Evolutionary conservation across 2,113 vertebrate genomes (phyloP), one percentile per base, ranked within the genome.

Genomic region (Ciconia boyciana): DNA sequence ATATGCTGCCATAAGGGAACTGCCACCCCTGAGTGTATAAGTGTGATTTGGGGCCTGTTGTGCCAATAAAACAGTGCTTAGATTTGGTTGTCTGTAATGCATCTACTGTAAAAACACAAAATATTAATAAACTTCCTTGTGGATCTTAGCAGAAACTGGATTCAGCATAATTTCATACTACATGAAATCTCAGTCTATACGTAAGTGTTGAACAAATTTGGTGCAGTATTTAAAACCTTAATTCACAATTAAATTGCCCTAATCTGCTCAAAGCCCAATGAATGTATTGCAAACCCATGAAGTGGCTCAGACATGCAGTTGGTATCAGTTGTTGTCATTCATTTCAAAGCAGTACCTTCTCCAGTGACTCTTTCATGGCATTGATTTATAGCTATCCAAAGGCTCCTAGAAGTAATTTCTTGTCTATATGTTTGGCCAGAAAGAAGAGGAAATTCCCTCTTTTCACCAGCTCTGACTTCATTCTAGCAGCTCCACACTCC

Each of bases 361-460:
- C 64, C 39, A 81, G 76, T 19, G 25, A 83, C 5, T 28, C 57
- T 94, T 91, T 79, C 78, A 41, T 31, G 13, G 72, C 86, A 68
- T 4, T 83, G 32, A 81, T 10, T 49, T 87, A 74, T 41, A 87
- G 84, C 11, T 44, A 55, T 62, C 61, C 62, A 11, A 84, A 92
- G 87, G 43, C 46, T 87, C 62, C 16, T 43, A 61, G 46, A 95
- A 75, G 20, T 83, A 1, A 49, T 78, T 52, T 28, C 32, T 64
- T 78, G 15, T 82, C 74, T 61, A 7, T 15, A 39, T 19, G 21
- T 52, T 84, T 43, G 61, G 17, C 26, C 57, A 70, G 43, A 77
- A 65, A 75, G 26, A 55, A 69, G 68, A 75, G 44, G 75, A 89
- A 97, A 96, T 95, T 95, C 92, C 94, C 60, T 94, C 61, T 69